Evolutionary conservation across 2,113 vertebrate species (phyloP), one percentile per base, ranked within the genome.

Genomic region (Tychaedon coryphoeus): DNA sequence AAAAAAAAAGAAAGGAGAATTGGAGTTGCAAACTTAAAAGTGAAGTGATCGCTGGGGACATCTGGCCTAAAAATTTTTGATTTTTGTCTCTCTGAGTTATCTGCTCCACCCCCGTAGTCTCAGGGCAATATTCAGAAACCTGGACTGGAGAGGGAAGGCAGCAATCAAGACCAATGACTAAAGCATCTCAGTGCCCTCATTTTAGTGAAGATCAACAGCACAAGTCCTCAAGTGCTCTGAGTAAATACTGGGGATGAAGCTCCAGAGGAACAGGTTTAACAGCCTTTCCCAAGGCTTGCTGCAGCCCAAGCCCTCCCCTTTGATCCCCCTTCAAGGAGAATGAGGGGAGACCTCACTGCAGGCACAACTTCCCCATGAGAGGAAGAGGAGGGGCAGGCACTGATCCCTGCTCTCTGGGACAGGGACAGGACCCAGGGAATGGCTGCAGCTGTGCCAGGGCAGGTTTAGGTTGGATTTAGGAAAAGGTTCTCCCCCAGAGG

Each of bases 401-500:
- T 40, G n/a, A 47, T 6, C 33, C 26, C 57, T 62, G 57, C 58
- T 47, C 47, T 6, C 9, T 33, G 48, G 0, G 40, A 12, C 80
- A 45, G 57, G 0, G 38, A 45, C 19, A 74, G 40, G 5, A 38
- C 8, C 9, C 34, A 57, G 29, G 29, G 19, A 74, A 25, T 0
- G 0, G 24, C 42, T 34, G 51, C 6, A 48, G 42, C 12, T 74
- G 51, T 16, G 42, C 0, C 42, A 19, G 19, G 3, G 2, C 0
- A 13, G 19, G 24, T 4, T 57, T 13, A 29, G 9, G 15, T 3
- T 29, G 60, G 42, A 3, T n/a, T 8, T 24, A n/a, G 58, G 58
- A 1, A 28, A 47, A 29, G 40, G 19, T 16, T n/a, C 15, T 16
- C 29, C 23, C 23, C 18, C 28, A 23, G 23, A 23, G n/a, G 48